Evolutionary conservation across 2,888 invertebrate genomes (phyloP).

Genomic region (Theristus sp.): DNA sequence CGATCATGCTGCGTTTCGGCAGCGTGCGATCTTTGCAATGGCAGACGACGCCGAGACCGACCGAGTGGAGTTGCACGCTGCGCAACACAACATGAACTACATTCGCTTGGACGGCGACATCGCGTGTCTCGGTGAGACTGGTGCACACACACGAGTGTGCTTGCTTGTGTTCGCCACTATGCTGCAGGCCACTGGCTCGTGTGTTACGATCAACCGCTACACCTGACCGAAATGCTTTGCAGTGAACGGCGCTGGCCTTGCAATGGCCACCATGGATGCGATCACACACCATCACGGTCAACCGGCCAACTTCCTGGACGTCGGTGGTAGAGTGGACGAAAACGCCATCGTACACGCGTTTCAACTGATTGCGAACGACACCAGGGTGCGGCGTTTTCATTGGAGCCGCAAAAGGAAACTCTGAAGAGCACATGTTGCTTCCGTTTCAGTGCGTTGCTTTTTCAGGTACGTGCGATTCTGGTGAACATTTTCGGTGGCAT

Average conservation of each 20-base stretch:
- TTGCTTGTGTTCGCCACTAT: too few relatives aligned
- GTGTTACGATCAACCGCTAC: too few relatives aligned
- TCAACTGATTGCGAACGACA: slow-evolving; percentile 59
- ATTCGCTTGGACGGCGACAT: slow-evolving; percentile 94
- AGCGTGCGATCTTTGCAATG: slow-evolving; percentile 63
- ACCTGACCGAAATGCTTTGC: too few relatives aligned
- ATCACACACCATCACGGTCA: slow-evolving; percentile 85
- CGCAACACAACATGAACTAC: slow-evolving; percentile 73
- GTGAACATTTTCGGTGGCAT: slow-evolving; percentile 99
- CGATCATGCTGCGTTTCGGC: slow-evolving; percentile 81
- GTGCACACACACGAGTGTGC: too few relatives aligned
- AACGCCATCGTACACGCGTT: slow-evolving; percentile 54
- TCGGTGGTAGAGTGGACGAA: slow-evolving; percentile 86
- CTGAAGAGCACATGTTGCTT: too few relatives aligned
- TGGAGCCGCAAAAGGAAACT: too few relatives aligned
- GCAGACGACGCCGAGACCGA: slow-evolving; percentile 68
- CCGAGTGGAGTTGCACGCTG: slow-evolving; percentile 81
- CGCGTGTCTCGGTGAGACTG: slow-evolving; percentile 55
- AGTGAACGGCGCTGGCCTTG: slow-evolving; percentile 96
- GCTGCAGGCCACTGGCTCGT: too few relatives aligned
- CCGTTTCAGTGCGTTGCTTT: background rate
- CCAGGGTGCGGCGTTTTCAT: too few relatives aligned
- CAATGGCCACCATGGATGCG: slow-evolving; percentile 99
- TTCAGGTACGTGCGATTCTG: slow-evolving; percentile 65
- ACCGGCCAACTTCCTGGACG: slow-evolving; percentile 94